Conservation (phyloP, 1,140 invertebrate genomes). For the Drosophila chauvacae region DNA sequence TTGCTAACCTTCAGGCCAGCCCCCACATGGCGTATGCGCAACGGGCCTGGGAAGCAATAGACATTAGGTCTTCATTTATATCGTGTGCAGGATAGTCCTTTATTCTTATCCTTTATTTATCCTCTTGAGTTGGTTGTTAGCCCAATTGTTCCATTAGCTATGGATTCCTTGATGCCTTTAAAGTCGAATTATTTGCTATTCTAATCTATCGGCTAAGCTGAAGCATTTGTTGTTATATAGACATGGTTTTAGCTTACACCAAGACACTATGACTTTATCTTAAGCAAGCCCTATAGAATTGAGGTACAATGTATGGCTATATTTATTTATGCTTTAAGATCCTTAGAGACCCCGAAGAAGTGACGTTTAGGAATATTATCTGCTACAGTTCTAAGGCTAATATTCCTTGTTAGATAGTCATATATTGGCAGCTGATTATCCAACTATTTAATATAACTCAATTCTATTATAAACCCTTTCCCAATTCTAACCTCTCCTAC, state of each 20-base stretch:
- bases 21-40: constrained; percentile 63
- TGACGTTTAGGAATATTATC: background rate
- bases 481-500: too few relatives aligned
- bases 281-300: background rate
- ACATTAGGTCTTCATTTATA: background rate
- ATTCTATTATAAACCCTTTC: background rate
- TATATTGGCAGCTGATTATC: background rate
- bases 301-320: background rate
- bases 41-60: constrained; percentile 22
- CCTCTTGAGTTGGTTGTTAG: background rate
- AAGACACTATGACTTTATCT: background rate
- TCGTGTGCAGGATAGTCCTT: background rate
- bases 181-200: background rate
- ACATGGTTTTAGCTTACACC: background rate
- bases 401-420: background rate
- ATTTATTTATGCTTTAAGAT: background rate
- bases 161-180: background rate
- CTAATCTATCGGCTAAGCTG: background rate
- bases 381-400: background rate
- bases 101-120: background rate
- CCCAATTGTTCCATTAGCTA: background rate
- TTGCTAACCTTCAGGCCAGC: background rate
- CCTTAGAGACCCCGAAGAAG: background rate
- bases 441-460: background rate
- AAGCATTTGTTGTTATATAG: background rate